A percentile compares a stretch with the other conserved stretches of the same genome.
Conservation (phyloP, 2,797 vertebrate genomes). For the Acrossocheilus wenchowensis region DNA sequence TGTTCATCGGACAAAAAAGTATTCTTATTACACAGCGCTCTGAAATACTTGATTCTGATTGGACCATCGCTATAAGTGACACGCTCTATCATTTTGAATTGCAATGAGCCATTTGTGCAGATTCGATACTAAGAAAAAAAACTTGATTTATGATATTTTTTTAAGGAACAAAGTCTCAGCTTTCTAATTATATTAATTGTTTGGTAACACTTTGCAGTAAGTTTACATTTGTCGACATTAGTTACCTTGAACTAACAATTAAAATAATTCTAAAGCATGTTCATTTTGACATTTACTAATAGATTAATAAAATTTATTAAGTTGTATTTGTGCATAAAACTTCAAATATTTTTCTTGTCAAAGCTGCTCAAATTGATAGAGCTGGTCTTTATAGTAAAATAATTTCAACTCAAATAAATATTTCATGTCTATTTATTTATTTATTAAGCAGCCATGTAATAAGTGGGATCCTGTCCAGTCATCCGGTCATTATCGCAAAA, state of each 20-base stretch:
- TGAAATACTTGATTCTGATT: neutral
- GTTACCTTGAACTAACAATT: neutral
- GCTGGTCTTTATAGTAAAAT: neutral
- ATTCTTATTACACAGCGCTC: neutral
- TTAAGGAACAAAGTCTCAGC: neutral
- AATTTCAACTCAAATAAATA: neutral
- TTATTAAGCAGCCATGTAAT: neutral
- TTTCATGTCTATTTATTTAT: constrained; percentile 2
- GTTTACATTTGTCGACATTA: neutral
- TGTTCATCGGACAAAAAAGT: neutral
- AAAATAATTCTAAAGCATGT: neutral
- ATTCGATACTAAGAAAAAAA: neutral
- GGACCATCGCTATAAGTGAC: constrained; percentile 5
- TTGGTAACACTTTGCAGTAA: neutral
- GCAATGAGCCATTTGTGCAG: neutral
- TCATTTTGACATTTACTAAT: neutral
- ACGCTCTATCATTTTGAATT: neutral
- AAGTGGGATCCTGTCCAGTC: neutral
- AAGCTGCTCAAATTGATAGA: neutral
- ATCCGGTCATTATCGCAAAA: neutral
- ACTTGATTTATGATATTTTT: neutral
- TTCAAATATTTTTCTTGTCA: neutral
- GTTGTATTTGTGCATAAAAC: neutral
- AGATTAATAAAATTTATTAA: neutral
- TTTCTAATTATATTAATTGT: neutral